A percentile compares a stretch with the other conserved stretches of the same genome.
Evolutionary conservation across 2,797 vertebrate genomes (phyloP).

Genomic region (Simalia tracyae): DNA sequence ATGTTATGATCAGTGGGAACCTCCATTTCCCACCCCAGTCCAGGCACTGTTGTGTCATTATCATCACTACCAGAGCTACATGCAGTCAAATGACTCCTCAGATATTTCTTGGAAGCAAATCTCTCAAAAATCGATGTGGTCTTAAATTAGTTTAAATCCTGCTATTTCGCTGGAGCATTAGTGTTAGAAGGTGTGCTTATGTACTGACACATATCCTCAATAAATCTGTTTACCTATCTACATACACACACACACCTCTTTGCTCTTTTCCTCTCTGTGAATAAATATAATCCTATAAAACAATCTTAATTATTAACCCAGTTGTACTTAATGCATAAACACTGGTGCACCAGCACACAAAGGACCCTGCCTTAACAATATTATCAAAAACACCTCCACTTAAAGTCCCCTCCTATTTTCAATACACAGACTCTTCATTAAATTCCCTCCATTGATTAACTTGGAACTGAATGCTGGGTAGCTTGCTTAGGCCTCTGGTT

Average conservation of each 20-base stretch:
- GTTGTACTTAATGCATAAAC: neutral
- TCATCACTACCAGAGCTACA: neutral
- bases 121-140: neutral
- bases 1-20: neutral
- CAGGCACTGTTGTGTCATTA: no score
- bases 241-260: neutral
- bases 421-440: neutral
- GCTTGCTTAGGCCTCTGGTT: neutral
- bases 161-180: neutral
- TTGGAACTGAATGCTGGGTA: neutral
- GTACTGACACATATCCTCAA: neutral
- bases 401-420: neutral
- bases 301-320: neutral
- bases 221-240: neutral
- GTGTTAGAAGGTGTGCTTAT: neutral
- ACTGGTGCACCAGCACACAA: neutral
- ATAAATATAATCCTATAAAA: neutral
- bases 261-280: neutral
- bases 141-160: neutral
- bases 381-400: neutral
- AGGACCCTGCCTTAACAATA: neutral
- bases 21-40: neutral
- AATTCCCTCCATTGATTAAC: neutral
- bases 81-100: neutral
- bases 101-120: neutral